A percentile compares a stretch with the other conserved stretches of the same genome.
phyloP scores from a whole-genome alignment of 2,888 invertebrate genomes.

The Argyra leucocephala region DNA sequence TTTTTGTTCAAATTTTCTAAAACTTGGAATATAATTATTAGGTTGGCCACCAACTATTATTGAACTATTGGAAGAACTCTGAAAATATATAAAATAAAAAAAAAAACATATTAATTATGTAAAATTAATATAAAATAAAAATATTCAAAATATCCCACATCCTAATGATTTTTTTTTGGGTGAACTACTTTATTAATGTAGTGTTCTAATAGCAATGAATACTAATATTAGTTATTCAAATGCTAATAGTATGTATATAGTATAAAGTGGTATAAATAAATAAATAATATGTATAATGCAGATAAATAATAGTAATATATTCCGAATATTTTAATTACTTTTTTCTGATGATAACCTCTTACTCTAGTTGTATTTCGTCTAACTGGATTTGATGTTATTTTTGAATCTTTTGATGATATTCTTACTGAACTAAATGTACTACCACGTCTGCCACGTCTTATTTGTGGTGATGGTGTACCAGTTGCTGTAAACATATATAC shows the following conservation, averaged over 20 bases:
- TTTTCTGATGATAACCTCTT: conserved; percentile 41
- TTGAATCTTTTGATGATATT: conserved; percentile 44
- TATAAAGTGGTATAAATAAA: too few relatives aligned
- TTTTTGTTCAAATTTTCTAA: conserved; percentile 39
- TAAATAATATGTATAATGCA: too few relatives aligned
- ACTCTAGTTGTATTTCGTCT: conserved; percentile 51
- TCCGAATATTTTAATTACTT: conserved; percentile 28
- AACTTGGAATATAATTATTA: conserved; percentile 37
- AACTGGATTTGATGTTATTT: conserved; percentile 45
- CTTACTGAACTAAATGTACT: conserved; percentile 51
- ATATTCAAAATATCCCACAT: too few relatives aligned
- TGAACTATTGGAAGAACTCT: conserved; percentile 22
- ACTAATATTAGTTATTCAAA: too few relatives aligned
- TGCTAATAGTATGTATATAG: too few relatives aligned
- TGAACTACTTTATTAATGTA: too few relatives aligned
- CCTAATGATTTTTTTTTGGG: too few relatives aligned
- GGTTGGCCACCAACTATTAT: conserved; percentile 12
- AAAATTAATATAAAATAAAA: too few relatives aligned
- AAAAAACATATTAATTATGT: not conserved
- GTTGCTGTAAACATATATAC: conserved; percentile 31
- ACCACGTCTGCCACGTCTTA: conserved; percentile 40
- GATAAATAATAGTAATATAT: not conserved
- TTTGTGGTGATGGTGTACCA: conserved; percentile 42
- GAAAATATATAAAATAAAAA: conserved; percentile 2
- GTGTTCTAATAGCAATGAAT: too few relatives aligned